Evolutionary conservation across 1,140 invertebrate species (phyloP).

Genomic region (Zophobas morio): DNA sequence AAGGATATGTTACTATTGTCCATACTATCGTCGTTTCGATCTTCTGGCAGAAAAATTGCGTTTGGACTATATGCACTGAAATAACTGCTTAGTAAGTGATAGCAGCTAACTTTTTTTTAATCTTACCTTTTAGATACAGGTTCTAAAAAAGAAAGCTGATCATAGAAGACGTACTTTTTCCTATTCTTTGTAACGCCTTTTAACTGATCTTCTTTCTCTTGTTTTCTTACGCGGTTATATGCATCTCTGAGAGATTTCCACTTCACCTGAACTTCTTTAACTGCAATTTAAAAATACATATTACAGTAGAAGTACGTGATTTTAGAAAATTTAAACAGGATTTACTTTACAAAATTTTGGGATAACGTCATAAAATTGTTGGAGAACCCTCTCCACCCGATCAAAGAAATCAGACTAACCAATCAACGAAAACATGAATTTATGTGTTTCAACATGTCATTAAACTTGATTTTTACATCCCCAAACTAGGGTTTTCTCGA

Average conservation of each 20-base stretch:
- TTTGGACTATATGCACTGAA: constrained; percentile 11
- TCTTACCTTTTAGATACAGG: neutral
- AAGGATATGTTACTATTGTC: constrained; percentile 9
- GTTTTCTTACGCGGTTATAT: constrained; percentile 49
- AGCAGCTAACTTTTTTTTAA: neutral
- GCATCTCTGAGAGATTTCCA: constrained; percentile 59
- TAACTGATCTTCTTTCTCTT: constrained; percentile 50
- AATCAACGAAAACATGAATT: too few species aligned
- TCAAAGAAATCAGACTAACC: too few species aligned
- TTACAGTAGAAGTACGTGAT: neutral
- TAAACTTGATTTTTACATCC: too few species aligned
- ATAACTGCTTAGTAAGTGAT: neutral
- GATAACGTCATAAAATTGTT: too few species aligned
- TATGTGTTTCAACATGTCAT: too few species aligned
- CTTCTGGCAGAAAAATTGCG: constrained; percentile 21
- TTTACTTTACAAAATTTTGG: too few species aligned
- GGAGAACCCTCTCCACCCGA: too few species aligned
- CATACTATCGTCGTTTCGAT: constrained; percentile 29
- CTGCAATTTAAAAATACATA: constrained; percentile 52
- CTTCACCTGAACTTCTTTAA: constrained; percentile 58
- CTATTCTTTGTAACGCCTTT: constrained; percentile 29
- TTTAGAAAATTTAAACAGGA: too few species aligned
- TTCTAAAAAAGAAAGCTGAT: constrained; percentile 54
- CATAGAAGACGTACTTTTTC: constrained; percentile 57
- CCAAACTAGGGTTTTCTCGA: too few species aligned